A percentile compares a stretch with the other conserved stretches of the same genome.
Conservation (phyloP, 2,888 invertebrate species). For the Drosophila meridiana region DNA sequence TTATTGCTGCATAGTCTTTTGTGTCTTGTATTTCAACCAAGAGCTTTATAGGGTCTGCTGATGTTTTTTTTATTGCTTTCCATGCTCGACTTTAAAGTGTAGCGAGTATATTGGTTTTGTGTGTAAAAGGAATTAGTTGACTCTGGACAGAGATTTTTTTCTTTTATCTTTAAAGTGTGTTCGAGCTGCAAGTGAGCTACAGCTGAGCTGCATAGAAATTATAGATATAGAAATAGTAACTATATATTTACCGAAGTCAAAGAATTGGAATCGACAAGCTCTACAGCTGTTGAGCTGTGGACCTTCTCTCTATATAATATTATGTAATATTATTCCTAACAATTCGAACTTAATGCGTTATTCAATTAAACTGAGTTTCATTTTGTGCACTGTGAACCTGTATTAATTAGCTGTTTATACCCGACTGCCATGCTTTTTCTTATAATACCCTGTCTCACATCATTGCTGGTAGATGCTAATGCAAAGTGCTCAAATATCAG, state of each 20-base stretch:
- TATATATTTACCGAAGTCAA: no score
- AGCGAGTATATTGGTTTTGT: neutral
- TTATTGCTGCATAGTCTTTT: conserved; percentile 34
- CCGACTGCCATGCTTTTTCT: neutral
- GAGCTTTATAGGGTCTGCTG: neutral
- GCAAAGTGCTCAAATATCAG: neutral
- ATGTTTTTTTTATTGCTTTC: conserved; percentile 11
- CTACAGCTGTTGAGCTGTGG: neutral
- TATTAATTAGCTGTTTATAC: neutral
- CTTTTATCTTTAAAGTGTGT: neutral
- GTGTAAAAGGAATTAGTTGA: no score
- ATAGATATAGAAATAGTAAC: no score
- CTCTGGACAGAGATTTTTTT: neutral
- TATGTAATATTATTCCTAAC: no score
- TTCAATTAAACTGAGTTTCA: no score
- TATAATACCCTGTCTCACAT: neutral
- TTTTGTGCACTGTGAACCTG: no score
- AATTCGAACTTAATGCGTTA: no score
- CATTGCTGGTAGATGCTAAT: neutral
- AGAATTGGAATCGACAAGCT: neutral
- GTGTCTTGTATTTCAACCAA: conserved; percentile 26
- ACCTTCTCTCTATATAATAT: neutral
- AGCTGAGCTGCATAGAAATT: no score
- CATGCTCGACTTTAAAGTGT: neutral
- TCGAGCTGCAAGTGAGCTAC: neutral